These are phyloP conservation scores for Tupiocoris notatus DNA, from an alignment of 2,888 invertebrate genomes.

Conservation along the genomic window DNA sequence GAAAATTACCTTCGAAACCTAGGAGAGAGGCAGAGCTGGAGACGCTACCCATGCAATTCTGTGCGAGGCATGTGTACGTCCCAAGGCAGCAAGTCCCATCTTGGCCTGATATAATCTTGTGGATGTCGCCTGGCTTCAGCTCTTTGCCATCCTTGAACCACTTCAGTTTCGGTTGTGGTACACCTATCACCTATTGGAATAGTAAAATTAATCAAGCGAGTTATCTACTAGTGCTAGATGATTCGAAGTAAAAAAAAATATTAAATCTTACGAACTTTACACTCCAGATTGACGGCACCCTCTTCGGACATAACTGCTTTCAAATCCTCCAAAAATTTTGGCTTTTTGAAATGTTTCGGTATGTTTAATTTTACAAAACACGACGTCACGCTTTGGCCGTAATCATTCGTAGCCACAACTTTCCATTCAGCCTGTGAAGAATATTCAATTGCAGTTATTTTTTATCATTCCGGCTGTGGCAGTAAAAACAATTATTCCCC, in stretches of 20 bases:
- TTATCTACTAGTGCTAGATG: not conserved
- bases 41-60: slow-evolving; percentile 87
- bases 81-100: slow-evolving; percentile 87
- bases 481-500: too few species aligned
- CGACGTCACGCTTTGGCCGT: slow-evolving; percentile 83
- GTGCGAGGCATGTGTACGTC: slow-evolving; percentile 86
- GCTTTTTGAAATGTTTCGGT: slow-evolving; percentile 85
- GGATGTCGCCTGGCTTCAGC: slow-evolving; percentile 86
- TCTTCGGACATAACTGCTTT: slow-evolving; percentile 83
- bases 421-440: slow-evolving; percentile 75
- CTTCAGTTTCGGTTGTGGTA: slow-evolving; percentile 83
- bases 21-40: slow-evolving; percentile 84
- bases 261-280: slow-evolving; percentile 62
- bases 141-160: slow-evolving; percentile 92
- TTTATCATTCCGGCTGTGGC: too few species aligned
- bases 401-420: slow-evolving; percentile 84
- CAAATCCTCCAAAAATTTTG: slow-evolving; percentile 79
- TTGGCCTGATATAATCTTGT: slow-evolving; percentile 83
- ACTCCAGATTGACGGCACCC: slow-evolving; percentile 86
- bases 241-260: too few species aligned
- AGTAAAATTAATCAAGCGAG: not conserved
- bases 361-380: slow-evolving; percentile 81
- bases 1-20: slow-evolving; percentile 85
- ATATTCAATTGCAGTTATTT: not conserved
- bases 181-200: slow-evolving; percentile 71